These are phyloP conservation scores for Erythrocebus patas DNA, from an alignment of 2,113 vertebrate species.

Conservation along the genomic window DNA sequence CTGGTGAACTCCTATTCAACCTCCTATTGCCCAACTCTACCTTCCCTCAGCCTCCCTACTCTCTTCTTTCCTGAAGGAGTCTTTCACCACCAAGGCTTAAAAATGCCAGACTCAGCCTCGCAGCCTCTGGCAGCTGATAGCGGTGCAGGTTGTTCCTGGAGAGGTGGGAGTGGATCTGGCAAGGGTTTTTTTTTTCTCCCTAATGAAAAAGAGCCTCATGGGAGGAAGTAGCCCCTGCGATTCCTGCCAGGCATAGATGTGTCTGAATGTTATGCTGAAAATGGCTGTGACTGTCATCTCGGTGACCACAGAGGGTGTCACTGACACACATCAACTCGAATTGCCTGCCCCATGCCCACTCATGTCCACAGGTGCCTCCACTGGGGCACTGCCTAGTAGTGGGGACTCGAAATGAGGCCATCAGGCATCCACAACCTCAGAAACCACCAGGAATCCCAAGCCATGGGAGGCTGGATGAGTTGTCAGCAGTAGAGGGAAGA, in stretches of 20 bases:
- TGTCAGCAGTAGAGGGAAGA: not conserved
- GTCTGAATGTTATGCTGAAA: not conserved
- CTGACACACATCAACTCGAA: not conserved
- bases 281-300: not conserved
- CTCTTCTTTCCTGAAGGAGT: not conserved
- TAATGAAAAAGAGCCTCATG: not conserved
- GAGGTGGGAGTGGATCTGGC: not conserved
- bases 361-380: not conserved
- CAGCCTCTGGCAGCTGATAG: not conserved
- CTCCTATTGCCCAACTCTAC: not conserved
- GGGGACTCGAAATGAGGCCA: not conserved
- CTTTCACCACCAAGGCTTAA: not conserved
- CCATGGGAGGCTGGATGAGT: fast-evolving
- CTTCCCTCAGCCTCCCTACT: no score
- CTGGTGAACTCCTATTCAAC: not conserved
- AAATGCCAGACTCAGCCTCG: not conserved
- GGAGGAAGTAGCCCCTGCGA: not conserved
- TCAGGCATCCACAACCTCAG: not conserved
- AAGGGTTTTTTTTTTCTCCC: not conserved
- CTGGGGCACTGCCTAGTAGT: fast-evolving
- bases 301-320: not conserved
- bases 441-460: not conserved
- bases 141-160: no score
- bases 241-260: not conserved
- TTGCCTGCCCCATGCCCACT: no score